Evolutionary conservation across 2,888 invertebrate genomes (phyloP).

Genomic region (Microplitis deprimator): DNA sequence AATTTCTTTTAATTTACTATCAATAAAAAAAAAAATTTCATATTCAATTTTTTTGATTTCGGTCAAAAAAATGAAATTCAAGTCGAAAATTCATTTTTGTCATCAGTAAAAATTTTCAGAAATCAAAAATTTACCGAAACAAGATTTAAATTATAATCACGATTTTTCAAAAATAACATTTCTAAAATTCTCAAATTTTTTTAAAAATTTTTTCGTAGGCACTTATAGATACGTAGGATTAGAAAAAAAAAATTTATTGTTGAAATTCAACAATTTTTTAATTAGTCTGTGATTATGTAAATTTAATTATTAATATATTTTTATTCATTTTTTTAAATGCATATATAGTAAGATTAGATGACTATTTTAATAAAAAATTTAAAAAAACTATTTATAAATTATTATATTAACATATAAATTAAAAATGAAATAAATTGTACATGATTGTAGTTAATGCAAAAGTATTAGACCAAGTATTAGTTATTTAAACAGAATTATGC

Average conservation of each 20-base stretch:
- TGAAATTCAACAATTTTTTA: not conserved
- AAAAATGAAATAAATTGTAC: not conserved
- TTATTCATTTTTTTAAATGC: not conserved
- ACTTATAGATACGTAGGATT: not conserved
- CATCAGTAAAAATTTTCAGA: too few relatives aligned
- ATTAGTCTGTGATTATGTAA: not conserved
- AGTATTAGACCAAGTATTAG: constrained; percentile 14
- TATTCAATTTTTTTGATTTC: too few relatives aligned
- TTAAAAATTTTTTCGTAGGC: not conserved
- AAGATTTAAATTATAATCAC: too few relatives aligned
- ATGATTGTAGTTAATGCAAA: not conserved
- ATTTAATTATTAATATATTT: not conserved
- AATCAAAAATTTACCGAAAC: too few relatives aligned
- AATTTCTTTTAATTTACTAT: too few relatives aligned
- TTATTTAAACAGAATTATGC: constrained; percentile 36
- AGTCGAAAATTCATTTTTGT: too few relatives aligned
- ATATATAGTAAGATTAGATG: not conserved
- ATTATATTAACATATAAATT: not conserved
- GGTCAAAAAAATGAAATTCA: too few relatives aligned
- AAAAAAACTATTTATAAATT: not conserved
- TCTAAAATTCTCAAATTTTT: too few relatives aligned
- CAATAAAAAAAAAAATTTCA: too few relatives aligned
- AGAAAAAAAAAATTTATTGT: not conserved
- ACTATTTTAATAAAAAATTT: too few relatives aligned
- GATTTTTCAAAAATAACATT: too few relatives aligned